Conservation (phyloP, 2,113 vertebrate species). For the Centropus bengalensis region DNA sequence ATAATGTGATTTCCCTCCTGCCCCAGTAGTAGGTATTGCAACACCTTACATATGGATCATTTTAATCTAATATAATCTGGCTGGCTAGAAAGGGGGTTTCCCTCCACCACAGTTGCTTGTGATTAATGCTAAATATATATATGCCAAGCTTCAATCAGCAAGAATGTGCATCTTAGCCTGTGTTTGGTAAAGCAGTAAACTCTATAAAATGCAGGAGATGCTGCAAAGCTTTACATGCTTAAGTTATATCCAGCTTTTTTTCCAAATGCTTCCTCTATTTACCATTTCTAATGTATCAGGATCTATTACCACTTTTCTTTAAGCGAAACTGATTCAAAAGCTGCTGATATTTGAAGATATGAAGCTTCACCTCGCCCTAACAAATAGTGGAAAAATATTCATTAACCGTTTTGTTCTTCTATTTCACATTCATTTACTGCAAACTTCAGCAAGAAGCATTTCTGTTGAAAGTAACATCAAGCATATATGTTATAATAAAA, state of each 20-base stretch:
- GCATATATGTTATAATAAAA: background rate
- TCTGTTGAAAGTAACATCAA: background rate
- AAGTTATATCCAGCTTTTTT: background rate
- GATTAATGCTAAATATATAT: constrained; percentile 67
- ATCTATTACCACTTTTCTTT: background rate
- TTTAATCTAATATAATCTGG: constrained; percentile 73
- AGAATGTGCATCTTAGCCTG: constrained; percentile 19
- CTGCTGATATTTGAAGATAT: background rate
- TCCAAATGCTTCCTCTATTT: background rate
- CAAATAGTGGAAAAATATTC: background rate
- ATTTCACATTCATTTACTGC: background rate
- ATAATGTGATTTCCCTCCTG: constrained; percentile 68
- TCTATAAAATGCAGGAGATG: constrained; percentile 46
- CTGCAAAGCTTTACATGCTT: constrained; percentile 20
- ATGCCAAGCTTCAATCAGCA: constrained; percentile 50
- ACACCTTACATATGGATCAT: constrained; percentile 70
- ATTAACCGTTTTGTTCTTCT: constrained; percentile 3
- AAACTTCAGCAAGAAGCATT: background rate
- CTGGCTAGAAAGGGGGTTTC: constrained; percentile 57
- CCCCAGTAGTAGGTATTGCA: constrained; percentile 46
- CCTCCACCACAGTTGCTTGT: constrained; percentile 51
- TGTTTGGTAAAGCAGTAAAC: constrained; percentile 45
- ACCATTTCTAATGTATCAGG: background rate
- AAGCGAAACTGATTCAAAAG: constrained; percentile 21
- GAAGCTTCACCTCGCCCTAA: constrained; percentile 7